These are phyloP conservation scores for Zeuzera pyrina DNA, from an alignment of 2,888 invertebrate genomes.

Conservation along the genomic window DNA sequence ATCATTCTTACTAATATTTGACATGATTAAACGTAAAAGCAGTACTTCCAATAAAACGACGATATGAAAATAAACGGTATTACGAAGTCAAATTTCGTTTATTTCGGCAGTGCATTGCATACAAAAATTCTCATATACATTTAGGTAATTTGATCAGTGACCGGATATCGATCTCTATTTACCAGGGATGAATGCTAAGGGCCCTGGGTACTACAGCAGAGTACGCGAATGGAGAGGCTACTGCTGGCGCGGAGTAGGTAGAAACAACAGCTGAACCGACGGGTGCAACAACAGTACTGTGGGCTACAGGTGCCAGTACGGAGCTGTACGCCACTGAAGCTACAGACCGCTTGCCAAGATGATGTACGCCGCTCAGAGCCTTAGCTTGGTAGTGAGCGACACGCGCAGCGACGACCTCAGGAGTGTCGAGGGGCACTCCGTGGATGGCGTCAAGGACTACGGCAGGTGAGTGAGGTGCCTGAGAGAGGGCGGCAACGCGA, in stretches of 20 bases:
- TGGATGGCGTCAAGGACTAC: conserved; percentile 53
- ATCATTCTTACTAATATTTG: too few species aligned
- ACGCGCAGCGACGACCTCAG: conserved; percentile 63
- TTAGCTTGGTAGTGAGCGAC: conserved; percentile 60
- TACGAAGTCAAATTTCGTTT: conserved; percentile 18
- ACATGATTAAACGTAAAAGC: too few species aligned
- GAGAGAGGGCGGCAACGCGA: conserved; percentile 28
- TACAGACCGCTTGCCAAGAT: conserved; percentile 44
- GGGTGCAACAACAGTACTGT: conserved; percentile 37
- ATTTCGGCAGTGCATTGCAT: conserved; percentile 31
- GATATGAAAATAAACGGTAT: too few species aligned
- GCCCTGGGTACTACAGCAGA: conserved; percentile 37
- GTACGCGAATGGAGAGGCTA: conserved; percentile 23
- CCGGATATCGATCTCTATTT: conserved; percentile 13
- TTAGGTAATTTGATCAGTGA: conserved; percentile 14
- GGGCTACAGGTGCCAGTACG: conserved; percentile 32
- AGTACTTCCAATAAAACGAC: too few species aligned
- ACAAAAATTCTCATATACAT: conserved; percentile 11
- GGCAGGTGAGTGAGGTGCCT: conserved; percentile 55
- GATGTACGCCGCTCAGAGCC: conserved; percentile 50
- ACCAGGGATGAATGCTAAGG: conserved; percentile 48
- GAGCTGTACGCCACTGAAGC: conserved; percentile 23
- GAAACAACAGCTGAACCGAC: conserved; percentile 19
- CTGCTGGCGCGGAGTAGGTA: conserved; percentile 20
- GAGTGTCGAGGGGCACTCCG: conserved; percentile 64